phyloP scores from a whole-genome alignment of 2,113 vertebrate species.

The Fulmarus glacialis region DNA sequence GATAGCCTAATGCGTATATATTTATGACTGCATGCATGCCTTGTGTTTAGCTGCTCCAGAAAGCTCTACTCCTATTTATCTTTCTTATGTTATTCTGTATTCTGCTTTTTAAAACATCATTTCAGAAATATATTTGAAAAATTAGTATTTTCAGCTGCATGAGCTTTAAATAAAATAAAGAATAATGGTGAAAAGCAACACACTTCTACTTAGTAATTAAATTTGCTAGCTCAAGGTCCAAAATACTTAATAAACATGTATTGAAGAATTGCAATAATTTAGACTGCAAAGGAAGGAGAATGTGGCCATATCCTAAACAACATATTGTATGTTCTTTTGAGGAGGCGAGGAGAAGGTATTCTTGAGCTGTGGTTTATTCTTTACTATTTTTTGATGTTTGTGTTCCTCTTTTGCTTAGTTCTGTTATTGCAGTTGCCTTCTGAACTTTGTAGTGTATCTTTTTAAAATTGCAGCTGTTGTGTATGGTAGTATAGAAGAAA shows the following conservation, averaged over 20 bases:
- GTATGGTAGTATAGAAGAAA: neutral
- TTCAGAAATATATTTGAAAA: neutral
- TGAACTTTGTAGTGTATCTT: neutral
- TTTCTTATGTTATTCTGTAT: neutral
- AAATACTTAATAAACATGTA: neutral
- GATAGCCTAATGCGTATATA: neutral
- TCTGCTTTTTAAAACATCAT: neutral
- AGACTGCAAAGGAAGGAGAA: neutral
- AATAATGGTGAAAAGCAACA: neutral
- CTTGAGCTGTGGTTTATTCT: neutral
- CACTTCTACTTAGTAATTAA: neutral
- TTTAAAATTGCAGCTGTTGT: neutral
- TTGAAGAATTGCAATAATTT: neutral
- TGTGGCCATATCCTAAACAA: neutral
- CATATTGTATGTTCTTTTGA: neutral
- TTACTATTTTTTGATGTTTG: neutral
- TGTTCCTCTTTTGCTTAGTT: neutral
- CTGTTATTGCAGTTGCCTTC: neutral
- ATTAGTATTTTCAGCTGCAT: neutral
- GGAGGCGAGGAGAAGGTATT: neutral
- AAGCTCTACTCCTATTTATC: neutral
- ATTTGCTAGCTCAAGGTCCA: neutral
- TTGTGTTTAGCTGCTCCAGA: neutral
- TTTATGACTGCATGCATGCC: neutral
- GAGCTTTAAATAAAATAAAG: neutral